Base-by-base conservation (phyloP, 1,140 invertebrate genomes). In the Latrodectus geometricus region DNA sequence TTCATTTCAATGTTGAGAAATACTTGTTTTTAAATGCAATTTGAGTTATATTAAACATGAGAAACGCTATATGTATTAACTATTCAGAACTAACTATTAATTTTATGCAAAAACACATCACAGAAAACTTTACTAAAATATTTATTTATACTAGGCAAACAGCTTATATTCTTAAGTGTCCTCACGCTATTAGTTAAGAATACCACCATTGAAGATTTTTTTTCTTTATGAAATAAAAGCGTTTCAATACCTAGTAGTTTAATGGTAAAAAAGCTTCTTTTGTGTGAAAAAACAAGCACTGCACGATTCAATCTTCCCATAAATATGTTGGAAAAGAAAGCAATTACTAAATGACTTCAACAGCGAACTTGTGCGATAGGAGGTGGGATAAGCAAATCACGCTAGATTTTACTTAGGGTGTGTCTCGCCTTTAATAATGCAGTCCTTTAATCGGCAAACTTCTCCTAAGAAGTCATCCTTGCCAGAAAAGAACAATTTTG, bases 361-460 rank as follows among this genome's bases (percentile, higher is more conserved):
- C 48, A 65, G 23, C n/a, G 66, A 50, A 70, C 66, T 9, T 23
- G 8, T 52, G 70, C 52, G 79, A 82, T 73, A 61, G 49, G 15
- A 61, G 54, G 70, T 23, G 79, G 79, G 79, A 82, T 61, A 69
- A 82, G 52, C 17, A 82, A 82, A 82, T 82, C 79, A 82, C 79
- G 79, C 23, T 50, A 56, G 79, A 80, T n/a, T 82, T 82, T 81
- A 54, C 78, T 54, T 82, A 4, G 79, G 79, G 79, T 82, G 79
- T 82, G 79, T 82, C 79, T 52, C 52, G 4, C n/a, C 79, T 82
- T 82, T 49, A 72, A 73, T 82, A 82, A 82, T 82, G 69, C 23
- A 82, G 72, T 73, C 54, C 14, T 14, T 82, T 82, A 82, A 82
- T 81, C 79, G 79, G 73, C 79, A 54, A 82, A 82, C 79, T 82